Evolutionary conservation across 2,888 invertebrate genomes (phyloP), one percentile per base, ranked within the genome.

Genomic region (Baronia brevicornis): DNA sequence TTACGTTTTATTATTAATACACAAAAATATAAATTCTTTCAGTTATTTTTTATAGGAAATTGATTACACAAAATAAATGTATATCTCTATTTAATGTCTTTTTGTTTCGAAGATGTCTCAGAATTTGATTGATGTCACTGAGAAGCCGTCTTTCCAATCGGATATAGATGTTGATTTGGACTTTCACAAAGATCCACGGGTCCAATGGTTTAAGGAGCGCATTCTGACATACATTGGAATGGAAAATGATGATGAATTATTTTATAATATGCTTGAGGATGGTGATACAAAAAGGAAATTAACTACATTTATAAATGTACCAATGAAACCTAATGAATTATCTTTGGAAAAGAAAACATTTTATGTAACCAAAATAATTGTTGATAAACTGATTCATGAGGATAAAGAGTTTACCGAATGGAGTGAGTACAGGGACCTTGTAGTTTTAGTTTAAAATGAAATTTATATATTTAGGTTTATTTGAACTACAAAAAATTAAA

Each of bases 361-460:
- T 46, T 90, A 87, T 50, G 80, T 92, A 7, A 87, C 90, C 52
- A 90, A 90, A 58, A 90, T 90, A 1, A 89, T 90, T 46, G 89
- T 88, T 28, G 91, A 90, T 49, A 91, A 90, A 58, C 72, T 91
- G 4, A 79, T 84, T 33, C 72, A 84, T 54, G 86, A 91, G 8
- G 92, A 93, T 53, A 91, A 91, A 56, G 92, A 93, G 65, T 88
- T 92, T 38, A 86, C 90, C 46, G 91, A 93, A 73, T 89, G 91
- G 86, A 89, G 92, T 93, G 77, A 87, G 86, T 68, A n/a, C n/a
- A n/a, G n/a, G n/a, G n/a, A n/a, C n/a, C n/a, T n/a, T n/a, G n/a
- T n/a, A n/a, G n/a, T 33, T 14, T 11, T 17, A 20, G 26, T 23
- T 11, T 30, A 23, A 11, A 19, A 19, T 7, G 7, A 3, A 19